phyloP scores from a whole-genome alignment of 2,113 vertebrate genomes.

The Nansenia antarctica region DNA sequence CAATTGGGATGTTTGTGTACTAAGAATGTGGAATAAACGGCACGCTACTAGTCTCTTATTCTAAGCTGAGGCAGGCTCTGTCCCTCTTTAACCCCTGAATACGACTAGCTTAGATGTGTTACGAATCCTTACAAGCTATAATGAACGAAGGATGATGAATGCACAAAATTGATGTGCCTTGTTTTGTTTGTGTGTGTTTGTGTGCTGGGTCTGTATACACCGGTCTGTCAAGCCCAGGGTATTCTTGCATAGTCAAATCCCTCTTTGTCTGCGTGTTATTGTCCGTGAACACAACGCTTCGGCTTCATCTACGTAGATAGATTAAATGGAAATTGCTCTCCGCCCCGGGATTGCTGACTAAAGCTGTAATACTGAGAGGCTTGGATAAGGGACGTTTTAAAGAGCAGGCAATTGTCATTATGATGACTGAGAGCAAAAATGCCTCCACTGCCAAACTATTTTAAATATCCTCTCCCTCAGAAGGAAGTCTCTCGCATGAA shows the following conservation, averaged over 20 bases:
- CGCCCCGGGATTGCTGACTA: slow-evolving; percentile 57
- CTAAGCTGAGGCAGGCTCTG: too few species aligned
- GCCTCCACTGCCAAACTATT: slow-evolving; percentile 37
- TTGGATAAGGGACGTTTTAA: slow-evolving; percentile 63
- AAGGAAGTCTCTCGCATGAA: not conserved
- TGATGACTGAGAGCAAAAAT: slow-evolving; percentile 60
- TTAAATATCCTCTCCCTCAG: slow-evolving; percentile 21
- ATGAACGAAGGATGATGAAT: slow-evolving; percentile 29
- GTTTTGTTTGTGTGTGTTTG: slow-evolving; percentile 44
- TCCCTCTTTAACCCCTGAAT: too few species aligned
- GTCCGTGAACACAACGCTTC: slow-evolving; percentile 50
- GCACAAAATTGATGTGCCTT: slow-evolving; percentile 17
- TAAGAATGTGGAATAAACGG: too few species aligned
- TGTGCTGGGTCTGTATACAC: slow-evolving; percentile 29
- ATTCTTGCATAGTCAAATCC: slow-evolving; percentile 58
- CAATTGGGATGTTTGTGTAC: not conserved
- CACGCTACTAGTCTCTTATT: too few species aligned
- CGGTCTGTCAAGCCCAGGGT: slow-evolving; percentile 30
- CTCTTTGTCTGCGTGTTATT: slow-evolving; percentile 66
- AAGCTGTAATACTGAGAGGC: slow-evolving; percentile 62
- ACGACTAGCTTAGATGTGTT: too few species aligned
- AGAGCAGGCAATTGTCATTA: slow-evolving; percentile 64
- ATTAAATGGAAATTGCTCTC: slow-evolving; percentile 67
- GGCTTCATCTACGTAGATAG: slow-evolving; percentile 56
- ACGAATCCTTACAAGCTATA: slow-evolving; percentile 24